These are phyloP conservation scores for Geotria australis DNA, from an alignment of 2,797 vertebrate species.

Conservation along the genomic window DNA sequence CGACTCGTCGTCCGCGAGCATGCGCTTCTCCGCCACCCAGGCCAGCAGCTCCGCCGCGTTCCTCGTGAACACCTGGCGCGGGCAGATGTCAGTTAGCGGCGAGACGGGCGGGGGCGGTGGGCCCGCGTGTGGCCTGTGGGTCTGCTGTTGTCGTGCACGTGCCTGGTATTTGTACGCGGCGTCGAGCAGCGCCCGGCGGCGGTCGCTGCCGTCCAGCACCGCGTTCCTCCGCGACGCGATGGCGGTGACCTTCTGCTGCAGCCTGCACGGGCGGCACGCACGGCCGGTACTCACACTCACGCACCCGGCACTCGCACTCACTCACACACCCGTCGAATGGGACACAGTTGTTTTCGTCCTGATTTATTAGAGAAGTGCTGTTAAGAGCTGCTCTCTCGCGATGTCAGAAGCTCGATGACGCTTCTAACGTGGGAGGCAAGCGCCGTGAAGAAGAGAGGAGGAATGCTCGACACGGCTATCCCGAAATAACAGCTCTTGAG, in stretches of 20 bases:
- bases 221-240: conserved; percentile 10
- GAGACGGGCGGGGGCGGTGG: too few relatives aligned
- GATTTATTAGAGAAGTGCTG: too few relatives aligned
- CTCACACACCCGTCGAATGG: background rate
- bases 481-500: too few relatives aligned
- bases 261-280: conserved; percentile 5
- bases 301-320: background rate
- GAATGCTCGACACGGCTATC: too few relatives aligned
- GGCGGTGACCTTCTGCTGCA: conserved; percentile 12
- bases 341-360: background rate
- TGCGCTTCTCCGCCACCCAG: conserved; percentile 57
- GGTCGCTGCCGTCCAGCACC: conserved; percentile 16
- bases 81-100: background rate
- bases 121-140: background rate
- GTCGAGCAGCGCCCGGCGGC: conserved; percentile 18
- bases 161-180: conserved; percentile 41
- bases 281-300: too few relatives aligned
- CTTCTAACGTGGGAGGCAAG: too few relatives aligned
- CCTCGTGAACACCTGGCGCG: conserved; percentile 29
- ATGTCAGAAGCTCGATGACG: too few relatives aligned
- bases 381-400: too few relatives aligned
- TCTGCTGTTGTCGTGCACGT: conserved; percentile 1
- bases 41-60: conserved; percentile 30
- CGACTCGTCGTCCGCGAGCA: conserved; percentile 27
- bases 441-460: too few relatives aligned